phyloP scores from a whole-genome alignment of 2,888 invertebrate genomes.

The Chloromyia formosa region DNA sequence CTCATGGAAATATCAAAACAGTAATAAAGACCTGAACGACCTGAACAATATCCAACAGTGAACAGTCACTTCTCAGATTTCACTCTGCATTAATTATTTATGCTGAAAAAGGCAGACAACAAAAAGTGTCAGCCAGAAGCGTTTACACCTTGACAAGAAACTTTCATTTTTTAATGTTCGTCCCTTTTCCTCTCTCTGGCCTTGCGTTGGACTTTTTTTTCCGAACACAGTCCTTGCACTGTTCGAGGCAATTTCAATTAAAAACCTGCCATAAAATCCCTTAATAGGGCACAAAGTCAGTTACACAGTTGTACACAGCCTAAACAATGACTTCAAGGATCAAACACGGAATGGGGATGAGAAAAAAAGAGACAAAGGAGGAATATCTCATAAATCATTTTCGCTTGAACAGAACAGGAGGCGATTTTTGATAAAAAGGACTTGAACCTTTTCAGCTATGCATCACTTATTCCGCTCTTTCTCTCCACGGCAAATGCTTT shows the following conservation, averaged over 20 bases:
- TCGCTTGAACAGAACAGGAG: conserved; percentile 39
- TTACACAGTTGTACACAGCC: conserved; percentile 28
- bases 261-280: conserved; percentile 30
- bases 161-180: conserved; percentile 28
- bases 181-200: background rate
- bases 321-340: conserved; percentile 37
- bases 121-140: conserved; percentile 30
- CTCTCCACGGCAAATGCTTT: conserved; percentile 34
- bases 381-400: conserved; percentile 43
- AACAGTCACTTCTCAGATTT: background rate
- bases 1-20: conserved; percentile 22
- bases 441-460: conserved; percentile 43
- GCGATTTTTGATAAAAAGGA: conserved; percentile 43
- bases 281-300: conserved; percentile 41
- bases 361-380: conserved; percentile 13
- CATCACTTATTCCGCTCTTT: conserved; percentile 37
- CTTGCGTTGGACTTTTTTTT: background rate
- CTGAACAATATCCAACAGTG: background rate
- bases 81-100: conserved; percentile 35
- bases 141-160: conserved; percentile 32
- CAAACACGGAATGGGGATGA: conserved; percentile 16
- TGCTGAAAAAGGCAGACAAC: background rate
- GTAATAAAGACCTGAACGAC: background rate
- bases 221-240: background rate
- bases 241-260: conserved; percentile 39